phyloP scores from a whole-genome alignment of 2,888 invertebrate species.

The Agriotes lineatus region DNA sequence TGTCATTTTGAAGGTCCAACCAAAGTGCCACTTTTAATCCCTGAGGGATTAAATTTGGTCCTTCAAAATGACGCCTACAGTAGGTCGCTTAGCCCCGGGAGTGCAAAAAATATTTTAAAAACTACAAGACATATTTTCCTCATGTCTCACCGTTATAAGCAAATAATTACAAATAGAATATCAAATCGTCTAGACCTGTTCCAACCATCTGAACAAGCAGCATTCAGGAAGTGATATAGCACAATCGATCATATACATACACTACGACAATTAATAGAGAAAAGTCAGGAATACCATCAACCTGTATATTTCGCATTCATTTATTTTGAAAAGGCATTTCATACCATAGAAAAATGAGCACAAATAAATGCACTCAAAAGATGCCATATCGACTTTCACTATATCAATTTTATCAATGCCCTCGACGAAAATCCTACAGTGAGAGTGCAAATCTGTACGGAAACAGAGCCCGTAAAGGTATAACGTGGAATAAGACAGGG shows the following conservation, averaged over 20 bases:
- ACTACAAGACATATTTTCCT: background rate
- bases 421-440: background rate
- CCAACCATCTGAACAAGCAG: no score
- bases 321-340: background rate
- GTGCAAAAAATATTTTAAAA: no score
- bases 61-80: no score
- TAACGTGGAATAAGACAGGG: background rate
- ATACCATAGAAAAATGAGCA: background rate
- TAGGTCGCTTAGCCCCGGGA: no score
- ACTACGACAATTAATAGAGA: no score
- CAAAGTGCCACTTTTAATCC: no score
- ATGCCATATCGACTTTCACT: background rate
- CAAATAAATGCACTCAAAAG: background rate
- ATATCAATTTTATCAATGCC: background rate
- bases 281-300: no score
- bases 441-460: constrained; percentile 66
- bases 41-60: no score
- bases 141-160: background rate
- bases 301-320: constrained; percentile 59
- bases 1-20: no score
- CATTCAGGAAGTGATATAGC: no score
- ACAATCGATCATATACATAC: no score
- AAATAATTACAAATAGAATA: background rate
- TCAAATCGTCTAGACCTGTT: no score
- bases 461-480: constrained; percentile 17